Base-by-base conservation (phyloP, 2,888 invertebrate species). In the Tipula unca region DNA sequence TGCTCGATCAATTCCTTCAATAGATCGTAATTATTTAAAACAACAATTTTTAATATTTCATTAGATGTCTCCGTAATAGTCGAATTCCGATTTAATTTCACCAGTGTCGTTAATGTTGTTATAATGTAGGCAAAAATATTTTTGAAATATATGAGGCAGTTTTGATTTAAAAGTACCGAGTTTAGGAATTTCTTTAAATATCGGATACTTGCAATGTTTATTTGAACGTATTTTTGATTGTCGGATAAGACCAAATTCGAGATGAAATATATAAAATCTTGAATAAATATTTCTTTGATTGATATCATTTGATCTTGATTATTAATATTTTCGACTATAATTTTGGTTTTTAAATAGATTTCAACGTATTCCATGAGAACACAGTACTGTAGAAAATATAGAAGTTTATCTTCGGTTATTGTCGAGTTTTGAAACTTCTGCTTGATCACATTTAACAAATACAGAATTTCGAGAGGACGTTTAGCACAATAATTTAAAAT, bases 371-470 rank as follows among this genome's bases (percentile, higher is more conserved):
- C 48, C 39, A 86, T 82, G 0, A 86, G 13, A 35, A 86, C 42
- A 82, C 92, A 88, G 87, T 93, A 94, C 0, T 93, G 92, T 88
- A 94, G 92, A 54, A 95, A 90, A 14, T 91, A 90, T 85, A 92
- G 89, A 0, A 93, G 88, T 89, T 93, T 93, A 82, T 92, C 91
- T 87, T 93, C 93, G 5, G 90, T 88, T 35, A 92, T 90, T 20
- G 90, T 89, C 86, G 91, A 91, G 14, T 90, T 89, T 35, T 92
- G 89, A 4, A 94, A 90, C 42, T 91, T 91, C 25, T 91, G 89
- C 89, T 92, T 92, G 1, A 94, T 88, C 85, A 90, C 89, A 85
- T 93, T 89, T 20, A 94, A 88, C 86, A 93, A 90, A 88, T 91
- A 91, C 87, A 94, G 93, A 85, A 94, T 88, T n/a, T 90, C 89